Evolutionary conservation across 2,797 vertebrate species (phyloP), one percentile per base, ranked within the genome.

Genomic region (Crocidura indochinensis): DNA sequence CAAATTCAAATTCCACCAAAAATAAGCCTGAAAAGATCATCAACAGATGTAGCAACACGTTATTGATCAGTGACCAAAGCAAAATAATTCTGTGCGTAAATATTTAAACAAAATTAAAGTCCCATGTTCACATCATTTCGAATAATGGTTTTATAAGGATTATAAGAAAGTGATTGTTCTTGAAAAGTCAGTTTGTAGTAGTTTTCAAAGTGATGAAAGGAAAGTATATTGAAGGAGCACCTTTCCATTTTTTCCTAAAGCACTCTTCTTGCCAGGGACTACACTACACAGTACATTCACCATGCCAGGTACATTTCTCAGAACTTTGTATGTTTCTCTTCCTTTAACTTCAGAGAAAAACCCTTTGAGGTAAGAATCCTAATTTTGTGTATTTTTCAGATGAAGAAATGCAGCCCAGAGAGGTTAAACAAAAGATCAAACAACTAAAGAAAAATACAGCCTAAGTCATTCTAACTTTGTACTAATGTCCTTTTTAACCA

Each of bases 1-100:
- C 38, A 38, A 38, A 38, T 38, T 38, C 38, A 38, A 38, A 2
- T 38, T 38, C 38, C 38, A 38, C 38, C 38, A 2, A 38, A 38
- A 71, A 80, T 78, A 72, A 65, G 0, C 62, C 79, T 62, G 81
- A 79, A 82, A 80, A 85, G 68, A 82, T 90, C 74, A 75, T 71
- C 71, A 92, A 82, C 62, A 72, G 53, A 73, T 75, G 47, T 64
- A 53, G 76, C 20, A 83, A 44, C 31, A 83, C 78, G 72, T 86
- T n/a, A 53, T 4, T 88, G 73, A 75, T 86, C 92, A 93, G 24
- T 67, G 67, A 20, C 51, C 68, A 88, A 88, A 83, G 7, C 80
- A 83, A 90, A 47, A 44, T 86, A 75, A 62, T 76, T 89, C 90
- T 17, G 62, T 75, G 19, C 85, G 22, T 62, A 91, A 11, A 56